Base-by-base conservation (phyloP, 2,797 vertebrate species). In the Discoglossus pictus region DNA sequence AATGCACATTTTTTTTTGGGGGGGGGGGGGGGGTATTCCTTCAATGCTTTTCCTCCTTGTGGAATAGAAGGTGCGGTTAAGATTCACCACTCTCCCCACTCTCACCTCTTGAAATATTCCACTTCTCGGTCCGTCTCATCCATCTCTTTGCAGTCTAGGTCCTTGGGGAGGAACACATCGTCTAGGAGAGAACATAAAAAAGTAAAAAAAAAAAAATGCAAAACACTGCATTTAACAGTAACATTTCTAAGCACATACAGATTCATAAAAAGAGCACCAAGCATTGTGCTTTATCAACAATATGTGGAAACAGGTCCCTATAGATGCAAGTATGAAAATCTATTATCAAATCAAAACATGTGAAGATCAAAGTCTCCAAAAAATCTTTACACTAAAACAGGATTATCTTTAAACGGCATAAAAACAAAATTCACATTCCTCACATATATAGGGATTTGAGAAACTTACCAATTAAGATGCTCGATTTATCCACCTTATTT, bases 121-220 rank as follows among this genome's bases (percentile, higher is more conserved):
- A 99, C 97, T 86, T 99, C 97, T 46, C 97, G 89, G 85, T 99
- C 97, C 11, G 93, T 99, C 81, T 99, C 97, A 21, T 99, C 97
- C 96, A 99, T 96, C 84, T 98, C 94, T 25, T 83, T 93, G 65
- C 93, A 91, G 7, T 99, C 97, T 72, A 92, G 78, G 74, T 99
- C 97, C 92, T 98, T 99, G 68, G 97, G 97, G 73, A 99, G 94
- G 88, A 99, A 99, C 55, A 99, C 96, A n/a, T 99, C 97, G 82
- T 99, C 97, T 99, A 76, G 65, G 38, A 66, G 75, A 75, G 76
- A 59, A 85, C 76, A 35, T 21, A 73, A 9, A 51, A 2, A 2
- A 56, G 13, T 11, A 18, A 13, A 7, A 3, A 7, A 56, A 11
- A 39, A 23, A 2, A 18, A 36, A 53, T 27, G n/a, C 1, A 53